These are phyloP conservation scores for Paedocypris micromegethes DNA, from an alignment of 2,797 vertebrate genomes.

Conservation along the genomic window DNA sequence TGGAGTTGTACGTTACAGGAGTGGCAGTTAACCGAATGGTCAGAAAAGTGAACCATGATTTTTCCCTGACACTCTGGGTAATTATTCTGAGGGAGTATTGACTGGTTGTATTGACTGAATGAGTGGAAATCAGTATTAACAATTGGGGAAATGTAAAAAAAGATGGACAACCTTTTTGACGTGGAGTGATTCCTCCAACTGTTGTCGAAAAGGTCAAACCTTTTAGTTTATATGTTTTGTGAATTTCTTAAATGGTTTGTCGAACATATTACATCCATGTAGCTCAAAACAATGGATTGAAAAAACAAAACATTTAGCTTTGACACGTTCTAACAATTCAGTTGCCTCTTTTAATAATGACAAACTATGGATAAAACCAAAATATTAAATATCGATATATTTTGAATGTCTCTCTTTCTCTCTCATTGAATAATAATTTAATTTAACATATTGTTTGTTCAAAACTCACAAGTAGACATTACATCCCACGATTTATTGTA, in stretches of 20 bases:
- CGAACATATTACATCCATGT: background rate
- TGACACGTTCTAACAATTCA: background rate
- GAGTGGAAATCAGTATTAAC: slow-evolving; percentile 49
- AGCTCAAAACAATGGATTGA: background rate
- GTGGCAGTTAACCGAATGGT: slow-evolving; percentile 16
- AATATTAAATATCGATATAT: too few species aligned
- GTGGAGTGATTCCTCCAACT: background rate
- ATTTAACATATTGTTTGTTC: too few species aligned
- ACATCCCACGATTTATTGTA: too few species aligned
- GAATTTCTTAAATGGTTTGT: slow-evolving; percentile 1
- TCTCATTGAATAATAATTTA: too few species aligned
- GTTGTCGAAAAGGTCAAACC: slow-evolving; percentile 14
- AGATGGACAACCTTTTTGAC: slow-evolving; percentile 16
- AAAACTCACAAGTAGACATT: too few species aligned
- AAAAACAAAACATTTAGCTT: background rate
- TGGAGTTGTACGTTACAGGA: too few species aligned
- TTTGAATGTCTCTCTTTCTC: too few species aligned
- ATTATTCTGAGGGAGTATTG: slow-evolving; percentile 48
- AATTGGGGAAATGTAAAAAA: slow-evolving; percentile 41
- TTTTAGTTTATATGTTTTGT: slow-evolving; percentile 1
- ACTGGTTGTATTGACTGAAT: slow-evolving; percentile 48
- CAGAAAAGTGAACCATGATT: slow-evolving; percentile 12
- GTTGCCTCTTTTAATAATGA: too few species aligned
- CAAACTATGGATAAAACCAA: too few species aligned
- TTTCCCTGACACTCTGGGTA: slow-evolving; percentile 18